Conservation (phyloP, 2,888 invertebrate species). For the Oxycera nigricornis region DNA sequence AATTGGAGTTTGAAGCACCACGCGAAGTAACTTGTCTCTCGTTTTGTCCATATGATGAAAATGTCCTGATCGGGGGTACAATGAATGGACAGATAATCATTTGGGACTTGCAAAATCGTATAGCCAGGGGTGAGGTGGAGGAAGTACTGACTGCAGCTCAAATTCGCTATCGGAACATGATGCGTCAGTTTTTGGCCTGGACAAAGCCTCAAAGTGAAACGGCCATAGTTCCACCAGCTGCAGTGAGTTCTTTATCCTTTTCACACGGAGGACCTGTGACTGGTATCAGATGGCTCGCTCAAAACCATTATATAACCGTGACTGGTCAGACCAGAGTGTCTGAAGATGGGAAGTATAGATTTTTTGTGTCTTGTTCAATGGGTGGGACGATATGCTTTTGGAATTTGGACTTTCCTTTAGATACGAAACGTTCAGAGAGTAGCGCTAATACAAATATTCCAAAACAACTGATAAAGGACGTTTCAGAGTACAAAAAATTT, state of each 20-base stretch:
- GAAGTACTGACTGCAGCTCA: constrained; percentile 70
- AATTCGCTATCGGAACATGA: constrained; percentile 68
- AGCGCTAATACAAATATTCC: constrained; percentile 62
- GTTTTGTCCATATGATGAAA: constrained; percentile 74
- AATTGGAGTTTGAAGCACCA: constrained; percentile 72
- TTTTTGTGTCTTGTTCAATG: constrained; percentile 71
- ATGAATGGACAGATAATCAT: constrained; percentile 74
- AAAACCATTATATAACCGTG: constrained; percentile 66
- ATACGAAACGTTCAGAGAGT: constrained; percentile 50
- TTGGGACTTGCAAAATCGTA: constrained; percentile 73
- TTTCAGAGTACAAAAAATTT: constrained; percentile 68
- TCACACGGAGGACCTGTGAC: constrained; percentile 72
- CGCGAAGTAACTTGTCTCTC: constrained; percentile 71
- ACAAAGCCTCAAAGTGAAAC: constrained; percentile 70
- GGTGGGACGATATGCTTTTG: constrained; percentile 76
- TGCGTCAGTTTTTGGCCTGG: constrained; percentile 73
- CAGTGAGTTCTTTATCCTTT: constrained; percentile 67
- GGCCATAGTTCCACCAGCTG: constrained; percentile 67
- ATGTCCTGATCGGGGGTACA: constrained; percentile 75
- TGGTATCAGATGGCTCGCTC: constrained; percentile 73
- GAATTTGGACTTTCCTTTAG: constrained; percentile 65
- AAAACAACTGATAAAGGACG: constrained; percentile 66
- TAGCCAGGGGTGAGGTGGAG: constrained; percentile 69
- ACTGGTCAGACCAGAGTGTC: constrained; percentile 66
- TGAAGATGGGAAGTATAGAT: constrained; percentile 63